Evolutionary conservation across 2,113 vertebrate species (phyloP), one percentile per base, ranked within the genome.

Genomic region (Lasiurus borealis): DNA sequence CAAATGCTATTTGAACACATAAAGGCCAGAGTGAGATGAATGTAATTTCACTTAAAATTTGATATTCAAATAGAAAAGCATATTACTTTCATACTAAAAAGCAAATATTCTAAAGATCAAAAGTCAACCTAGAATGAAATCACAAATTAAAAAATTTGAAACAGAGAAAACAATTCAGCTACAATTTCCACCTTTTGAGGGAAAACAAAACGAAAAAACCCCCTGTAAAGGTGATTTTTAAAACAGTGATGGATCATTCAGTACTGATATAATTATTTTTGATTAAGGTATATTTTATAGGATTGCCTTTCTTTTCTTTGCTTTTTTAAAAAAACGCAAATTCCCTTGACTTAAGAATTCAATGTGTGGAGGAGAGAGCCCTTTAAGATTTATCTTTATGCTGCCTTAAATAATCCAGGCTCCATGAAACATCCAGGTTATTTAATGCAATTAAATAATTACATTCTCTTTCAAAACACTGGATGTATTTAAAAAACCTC

Each of bases 41-140:
- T 34, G 5, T 18, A 40, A 86, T 85, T 92, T 59, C 66, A 57
- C 89, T 93, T 68, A 85, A 76, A 86, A 85, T 36, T 8, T 90
- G 62, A 50, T 64, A 40, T 48, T 75, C 16, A 76, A 91, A 68
- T 48, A 69, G 29, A 57, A 85, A 95, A 68, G 23, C 34, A 21
- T 15, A 18, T 29, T 52, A 80, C 48, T 48, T 93, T 64, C 81
- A 76, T 77, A 73, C 72, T 27, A 78, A 89, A 78, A 86, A 71
- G 48, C 3, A 31, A 83, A 52, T n/a, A 40, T 31, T 82, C 82
- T 83, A 57, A 88, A 88, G 14, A 64, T n/a, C 16, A 62, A 94
- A 91, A 71, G 31, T 59, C 46, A 76, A 12, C 69, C 36, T n/a
- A 81, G 91, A 95, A 54, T 54, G 18, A 81, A 76, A 64, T 46